phyloP scores from a whole-genome alignment of 64 coral and sea anemone genomes.

The Dendrophyllia cribrosa region DNA sequence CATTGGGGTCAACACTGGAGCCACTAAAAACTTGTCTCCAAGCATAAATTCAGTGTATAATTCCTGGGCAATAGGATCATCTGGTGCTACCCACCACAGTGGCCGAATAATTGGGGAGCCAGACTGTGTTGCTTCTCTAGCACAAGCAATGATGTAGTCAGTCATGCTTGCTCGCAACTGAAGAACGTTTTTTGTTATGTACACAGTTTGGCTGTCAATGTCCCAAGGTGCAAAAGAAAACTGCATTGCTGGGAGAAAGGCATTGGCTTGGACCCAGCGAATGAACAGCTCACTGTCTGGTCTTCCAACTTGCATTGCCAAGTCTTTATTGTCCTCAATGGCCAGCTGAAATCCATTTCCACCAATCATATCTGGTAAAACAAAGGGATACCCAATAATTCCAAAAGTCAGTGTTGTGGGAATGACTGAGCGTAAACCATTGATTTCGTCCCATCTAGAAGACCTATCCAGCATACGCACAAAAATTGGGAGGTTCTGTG shows the following conservation, averaged over 20 bases:
- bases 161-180: conserved; percentile 51
- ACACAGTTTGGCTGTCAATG: conserved; percentile 63
- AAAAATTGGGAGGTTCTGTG: conserved; percentile 73
- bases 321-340: not conserved
- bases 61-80: conserved; percentile 53
- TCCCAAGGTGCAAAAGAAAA: conserved; percentile 84
- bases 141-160: conserved; percentile 47
- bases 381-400: conserved; percentile 90
- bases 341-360: conserved; percentile 48
- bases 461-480: conserved; percentile 62
- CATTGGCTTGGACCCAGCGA: conserved; percentile 78
- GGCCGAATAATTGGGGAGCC: conserved; percentile 76
- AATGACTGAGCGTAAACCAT: conserved; percentile 78
- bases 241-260: conserved; percentile 85
- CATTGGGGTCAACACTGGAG: conserved; percentile 63
- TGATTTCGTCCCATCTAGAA: conserved; percentile 53
- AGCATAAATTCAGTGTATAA: conserved; percentile 76
- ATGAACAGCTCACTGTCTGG: conserved; percentile 85
- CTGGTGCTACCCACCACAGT: conserved; percentile 86
- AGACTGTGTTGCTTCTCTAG: conserved; percentile 62
- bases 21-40: conserved; percentile 72
- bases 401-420: conserved; percentile 80
- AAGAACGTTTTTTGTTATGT: conserved; percentile 62
- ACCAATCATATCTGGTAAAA: conserved; percentile 76
- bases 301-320: not conserved